Conservation (phyloP, 2,888 invertebrate species). For the Eremobia ochroleuca region DNA sequence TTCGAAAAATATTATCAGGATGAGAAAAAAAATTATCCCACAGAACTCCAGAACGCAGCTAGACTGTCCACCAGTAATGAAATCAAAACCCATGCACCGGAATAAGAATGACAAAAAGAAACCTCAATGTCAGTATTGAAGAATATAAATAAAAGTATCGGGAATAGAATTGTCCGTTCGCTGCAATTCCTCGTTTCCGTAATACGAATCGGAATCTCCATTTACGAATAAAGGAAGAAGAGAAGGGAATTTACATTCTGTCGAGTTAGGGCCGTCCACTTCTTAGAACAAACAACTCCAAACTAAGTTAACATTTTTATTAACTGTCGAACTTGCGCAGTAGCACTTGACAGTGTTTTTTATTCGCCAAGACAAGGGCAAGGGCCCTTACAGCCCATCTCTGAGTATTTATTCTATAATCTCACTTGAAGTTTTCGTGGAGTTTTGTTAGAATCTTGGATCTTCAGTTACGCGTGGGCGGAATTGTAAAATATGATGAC, state of each 20-base stretch:
- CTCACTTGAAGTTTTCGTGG: constrained; percentile 36
- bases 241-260: constrained; percentile 81
- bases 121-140: constrained; percentile 63
- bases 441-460: constrained; percentile 2
- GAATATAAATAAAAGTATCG: constrained; percentile 76
- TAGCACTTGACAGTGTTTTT: constrained; percentile 48
- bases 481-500: constrained; percentile 8
- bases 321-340: constrained; percentile 58
- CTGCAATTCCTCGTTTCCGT: constrained; percentile 80
- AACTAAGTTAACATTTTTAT: constrained; percentile 77
- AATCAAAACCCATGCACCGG: constrained; percentile 54
- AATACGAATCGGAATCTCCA: constrained; percentile 76
- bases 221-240: constrained; percentile 66
- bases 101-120: constrained; percentile 61
- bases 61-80: constrained; percentile 49
- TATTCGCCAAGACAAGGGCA: constrained; percentile 22
- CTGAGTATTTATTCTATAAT: constrained; percentile 57
- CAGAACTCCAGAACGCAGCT: not conserved
- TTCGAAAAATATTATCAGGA: not conserved
- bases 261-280: constrained; percentile 77
- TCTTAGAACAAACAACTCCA: constrained; percentile 74
- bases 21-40: not conserved
- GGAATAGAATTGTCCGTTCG: constrained; percentile 76
- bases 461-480: constrained; percentile 8
- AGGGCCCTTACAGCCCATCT: constrained; percentile 29